Evolutionary conservation across 2,888 invertebrate genomes (phyloP), one percentile per base, ranked within the genome.

Genomic region (Lasius platythorax): DNA sequence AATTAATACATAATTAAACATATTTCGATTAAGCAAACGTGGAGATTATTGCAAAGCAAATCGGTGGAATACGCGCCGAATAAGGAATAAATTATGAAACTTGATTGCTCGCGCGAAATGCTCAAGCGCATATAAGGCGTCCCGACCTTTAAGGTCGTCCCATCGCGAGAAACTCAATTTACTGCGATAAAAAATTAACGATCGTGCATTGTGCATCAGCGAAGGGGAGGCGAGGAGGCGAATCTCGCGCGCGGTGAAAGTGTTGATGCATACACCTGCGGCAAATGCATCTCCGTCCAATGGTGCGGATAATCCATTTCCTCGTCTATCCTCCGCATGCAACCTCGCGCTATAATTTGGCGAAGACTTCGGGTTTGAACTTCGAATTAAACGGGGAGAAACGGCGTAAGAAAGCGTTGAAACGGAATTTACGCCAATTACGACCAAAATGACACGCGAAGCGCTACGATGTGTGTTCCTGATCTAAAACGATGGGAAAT

Each of bases 191-290:
- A 58, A 46, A 63, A 37, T 23, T 23, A 30, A 33, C 28, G 75
- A 11, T 50, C 43, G 11, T 53, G 81, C 63, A 75, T 81, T 81
- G 61, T 75, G 37, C 73, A 37, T 23, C 8, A 23, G 15, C 37
- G n/a, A 33, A 18, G 28, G 15, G 5, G 18, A 18, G 2, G 6
- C 40, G 33, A 79, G 43, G 74, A 86, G 18, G 64, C 64, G 78
- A 84, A 84, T 82, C 74, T 84, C 83, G 72, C 84, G 67, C 81
- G 85, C n/a, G 30, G 85, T 89, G 85, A 89, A 89, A 88, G 89
- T 84, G 83, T 23, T 79, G 68, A 43, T 15, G 67, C 46, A 40
- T 53, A 33, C 78, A 78, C 67, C 86, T 84, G 87, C 70, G 53
- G 43, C 43, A 15, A 28, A 11, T 37, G 28, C 53, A 53, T 23